phyloP scores from a whole-genome alignment of 1,140 invertebrate species.

The Aporrectodea caliginosa region DNA sequence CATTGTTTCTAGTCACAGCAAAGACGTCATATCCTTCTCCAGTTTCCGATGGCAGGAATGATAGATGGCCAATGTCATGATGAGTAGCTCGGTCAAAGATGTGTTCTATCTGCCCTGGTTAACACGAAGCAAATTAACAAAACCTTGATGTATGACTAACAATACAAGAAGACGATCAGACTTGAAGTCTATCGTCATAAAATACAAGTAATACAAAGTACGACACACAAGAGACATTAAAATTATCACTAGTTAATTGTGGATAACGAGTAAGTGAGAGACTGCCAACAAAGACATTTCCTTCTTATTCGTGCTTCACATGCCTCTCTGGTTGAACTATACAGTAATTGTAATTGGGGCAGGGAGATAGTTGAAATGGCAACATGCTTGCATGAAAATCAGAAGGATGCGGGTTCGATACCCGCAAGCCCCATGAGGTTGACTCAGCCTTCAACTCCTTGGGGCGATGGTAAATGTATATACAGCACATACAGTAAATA shows the following conservation, averaged over 20 bases:
- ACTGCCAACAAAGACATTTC: background rate
- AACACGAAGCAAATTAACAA: no score
- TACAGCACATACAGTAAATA: background rate
- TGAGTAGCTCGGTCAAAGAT: conserved; percentile 74
- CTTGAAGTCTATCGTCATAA: background rate
- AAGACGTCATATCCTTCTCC: conserved; percentile 74
- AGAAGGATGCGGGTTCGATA: background rate
- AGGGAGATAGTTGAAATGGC: no score
- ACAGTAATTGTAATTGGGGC: no score
- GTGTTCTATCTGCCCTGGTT: conserved; percentile 62
- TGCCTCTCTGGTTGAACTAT: no score
- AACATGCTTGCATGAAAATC: no score
- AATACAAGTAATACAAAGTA: background rate
- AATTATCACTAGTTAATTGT: background rate
- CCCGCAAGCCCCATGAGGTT: background rate
- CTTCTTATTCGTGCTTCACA: no score
- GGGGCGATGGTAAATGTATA: background rate
- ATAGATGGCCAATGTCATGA: conserved; percentile 70
- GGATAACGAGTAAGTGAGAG: background rate
- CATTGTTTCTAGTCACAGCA: conserved; percentile 69
- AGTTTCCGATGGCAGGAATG: conserved; percentile 71
- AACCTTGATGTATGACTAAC: background rate
- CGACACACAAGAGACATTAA: background rate
- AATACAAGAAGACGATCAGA: background rate
- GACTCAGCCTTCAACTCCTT: background rate